These are phyloP conservation scores for Leptonema lineaticorne DNA, from an alignment of 1,140 invertebrate genomes.

Conservation along the genomic window DNA sequence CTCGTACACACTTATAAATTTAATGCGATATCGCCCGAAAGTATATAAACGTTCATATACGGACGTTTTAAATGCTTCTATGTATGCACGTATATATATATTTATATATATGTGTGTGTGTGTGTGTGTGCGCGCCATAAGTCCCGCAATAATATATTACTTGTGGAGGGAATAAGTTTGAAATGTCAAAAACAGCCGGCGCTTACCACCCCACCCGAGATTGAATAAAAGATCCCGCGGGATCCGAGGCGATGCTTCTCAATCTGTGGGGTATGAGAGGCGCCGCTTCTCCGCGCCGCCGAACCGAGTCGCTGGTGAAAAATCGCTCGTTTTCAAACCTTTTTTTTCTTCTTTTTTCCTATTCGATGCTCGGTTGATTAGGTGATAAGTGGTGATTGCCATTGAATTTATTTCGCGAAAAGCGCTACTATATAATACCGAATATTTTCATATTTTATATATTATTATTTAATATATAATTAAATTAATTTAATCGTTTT, in stretches of 20 bases:
- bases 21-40: background rate
- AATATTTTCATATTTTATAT: too few species aligned
- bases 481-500: too few species aligned
- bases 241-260: background rate
- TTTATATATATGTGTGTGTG: background rate
- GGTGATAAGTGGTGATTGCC: too few species aligned
- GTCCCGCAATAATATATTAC: constrained; percentile 33
- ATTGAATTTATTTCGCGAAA: too few species aligned
- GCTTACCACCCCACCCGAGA: constrained; percentile 30
- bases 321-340: too few species aligned
- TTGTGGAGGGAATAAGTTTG: constrained; percentile 33
- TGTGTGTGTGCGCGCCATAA: constrained; percentile 29
- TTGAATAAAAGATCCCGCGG: constrained; percentile 33
- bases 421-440: too few species aligned
- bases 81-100: background rate
- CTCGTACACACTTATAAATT: constrained; percentile 16
- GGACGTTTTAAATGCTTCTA: too few species aligned
- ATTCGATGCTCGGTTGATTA: too few species aligned
- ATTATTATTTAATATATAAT: too few species aligned
- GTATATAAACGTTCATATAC: background rate
- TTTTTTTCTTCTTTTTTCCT: too few species aligned
- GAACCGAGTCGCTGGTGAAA: too few species aligned
- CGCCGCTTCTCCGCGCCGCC: background rate
- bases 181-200: constrained; percentile 33
- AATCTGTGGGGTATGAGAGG: constrained; percentile 1